A percentile compares a stretch with the other conserved stretches of the same genome.
These are phyloP conservation scores for Masticophis lateralis DNA, from an alignment of 2,797 vertebrate species.

Conservation along the genomic window DNA sequence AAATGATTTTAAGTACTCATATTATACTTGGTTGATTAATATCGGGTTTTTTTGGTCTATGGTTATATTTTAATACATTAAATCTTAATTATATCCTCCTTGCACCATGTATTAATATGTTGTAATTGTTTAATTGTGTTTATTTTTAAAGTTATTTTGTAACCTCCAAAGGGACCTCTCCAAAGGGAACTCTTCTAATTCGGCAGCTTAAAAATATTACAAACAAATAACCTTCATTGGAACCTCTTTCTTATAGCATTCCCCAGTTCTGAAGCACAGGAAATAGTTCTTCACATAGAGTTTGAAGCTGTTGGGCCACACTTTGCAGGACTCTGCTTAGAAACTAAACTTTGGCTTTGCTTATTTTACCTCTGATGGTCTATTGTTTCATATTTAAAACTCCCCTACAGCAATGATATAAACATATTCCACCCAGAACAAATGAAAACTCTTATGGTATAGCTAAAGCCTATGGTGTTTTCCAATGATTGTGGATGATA, in stretches of 20 bases:
- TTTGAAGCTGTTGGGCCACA: neutral
- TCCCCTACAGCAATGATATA: neutral
- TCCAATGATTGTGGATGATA: neutral
- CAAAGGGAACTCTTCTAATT: neutral
- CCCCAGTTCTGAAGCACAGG: neutral
- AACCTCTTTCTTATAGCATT: neutral
- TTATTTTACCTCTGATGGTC: neutral
- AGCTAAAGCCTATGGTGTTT: neutral
- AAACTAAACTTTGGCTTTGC: neutral
- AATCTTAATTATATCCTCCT: neutral
- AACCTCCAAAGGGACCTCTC: neutral
- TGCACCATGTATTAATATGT: neutral
- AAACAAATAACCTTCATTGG: neutral
- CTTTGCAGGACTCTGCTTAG: neutral
- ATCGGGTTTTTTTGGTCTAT: neutral
- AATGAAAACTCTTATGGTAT: neutral
- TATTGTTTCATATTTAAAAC: constrained; percentile 24
- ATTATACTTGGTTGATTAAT: neutral
- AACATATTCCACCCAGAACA: neutral
- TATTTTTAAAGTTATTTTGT: neutral
- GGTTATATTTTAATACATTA: neutral
- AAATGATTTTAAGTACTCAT: neutral
- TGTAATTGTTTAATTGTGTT: neutral
- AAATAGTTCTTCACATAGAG: neutral
- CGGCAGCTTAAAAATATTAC: neutral